These are phyloP conservation scores for Caenorhabditis remanei DNA, from an alignment of 1,140 invertebrate species.

Conservation along the genomic window DNA sequence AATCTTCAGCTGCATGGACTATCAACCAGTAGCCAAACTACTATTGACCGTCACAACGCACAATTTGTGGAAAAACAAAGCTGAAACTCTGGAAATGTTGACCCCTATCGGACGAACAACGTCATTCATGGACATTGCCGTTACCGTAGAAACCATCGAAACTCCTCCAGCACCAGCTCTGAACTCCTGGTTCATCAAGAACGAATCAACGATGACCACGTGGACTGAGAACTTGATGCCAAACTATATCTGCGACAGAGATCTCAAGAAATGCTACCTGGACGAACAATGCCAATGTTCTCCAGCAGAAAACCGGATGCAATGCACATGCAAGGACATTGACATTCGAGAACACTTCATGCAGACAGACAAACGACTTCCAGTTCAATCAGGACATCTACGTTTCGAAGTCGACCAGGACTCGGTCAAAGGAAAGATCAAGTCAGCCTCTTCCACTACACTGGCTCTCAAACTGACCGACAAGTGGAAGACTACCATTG, in stretches of 20 bases:
- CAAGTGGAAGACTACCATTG: neutral
- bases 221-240: neutral
- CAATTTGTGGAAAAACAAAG: neutral
- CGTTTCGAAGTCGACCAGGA: neutral
- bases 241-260: neutral
- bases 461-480: neutral
- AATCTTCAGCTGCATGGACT: neutral
- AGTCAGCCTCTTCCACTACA: neutral
- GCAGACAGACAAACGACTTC: neutral
- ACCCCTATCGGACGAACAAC: neutral
- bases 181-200: neutral
- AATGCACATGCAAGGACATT: neutral
- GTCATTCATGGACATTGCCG: neutral
- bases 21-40: neutral
- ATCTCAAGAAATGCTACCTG: too few relatives aligned
- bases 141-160: neutral
- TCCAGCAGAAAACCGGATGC: neutral
- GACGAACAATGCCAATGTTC: neutral
- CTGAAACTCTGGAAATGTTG: neutral
- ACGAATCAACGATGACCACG: neutral
- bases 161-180: neutral
- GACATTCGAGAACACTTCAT: neutral
- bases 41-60: neutral
- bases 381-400: neutral
- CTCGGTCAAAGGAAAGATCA: neutral